phyloP scores from a whole-genome alignment of 2,797 vertebrate genomes.

The Typhlichthys subterraneus region DNA sequence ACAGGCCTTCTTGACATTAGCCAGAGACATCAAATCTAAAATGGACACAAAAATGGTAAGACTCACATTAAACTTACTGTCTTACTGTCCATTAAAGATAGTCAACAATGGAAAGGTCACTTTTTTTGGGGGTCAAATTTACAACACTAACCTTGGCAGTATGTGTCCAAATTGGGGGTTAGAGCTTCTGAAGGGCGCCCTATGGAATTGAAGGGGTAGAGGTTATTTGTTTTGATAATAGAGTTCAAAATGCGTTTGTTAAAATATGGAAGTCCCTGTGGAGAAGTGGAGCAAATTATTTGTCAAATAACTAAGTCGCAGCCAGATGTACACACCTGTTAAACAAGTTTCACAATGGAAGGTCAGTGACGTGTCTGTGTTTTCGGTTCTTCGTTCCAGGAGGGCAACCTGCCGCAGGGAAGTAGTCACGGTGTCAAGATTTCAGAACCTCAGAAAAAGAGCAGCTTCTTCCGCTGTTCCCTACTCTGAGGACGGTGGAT shows the following conservation, averaged over 20 bases:
- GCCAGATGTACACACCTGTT: background rate
- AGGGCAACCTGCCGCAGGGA: slow-evolving; percentile 92
- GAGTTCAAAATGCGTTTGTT: too few species aligned
- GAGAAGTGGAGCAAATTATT: background rate
- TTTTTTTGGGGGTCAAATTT: too few species aligned
- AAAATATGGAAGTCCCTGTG: too few species aligned
- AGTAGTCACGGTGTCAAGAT: slow-evolving; percentile 94
- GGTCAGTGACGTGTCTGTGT: slow-evolving; percentile 3
- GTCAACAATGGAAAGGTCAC: too few species aligned
- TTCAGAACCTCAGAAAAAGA: slow-evolving; percentile 94
- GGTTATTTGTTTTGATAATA: too few species aligned
- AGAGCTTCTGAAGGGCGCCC: too few species aligned
- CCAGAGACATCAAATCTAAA: slow-evolving; percentile 98
- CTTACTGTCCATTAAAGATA: too few species aligned
- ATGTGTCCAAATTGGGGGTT: too few species aligned
- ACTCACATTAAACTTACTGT: background rate
- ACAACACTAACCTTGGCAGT: too few species aligned
- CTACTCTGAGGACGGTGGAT: slow-evolving; percentile 88
- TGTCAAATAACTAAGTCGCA: background rate
- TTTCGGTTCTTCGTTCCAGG: slow-evolving; percentile 74
- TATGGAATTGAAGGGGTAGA: too few species aligned
- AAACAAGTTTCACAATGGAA: background rate
- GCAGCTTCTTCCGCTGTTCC: slow-evolving; percentile 95
- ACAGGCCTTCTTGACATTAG: slow-evolving; percentile 95
- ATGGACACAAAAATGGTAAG: slow-evolving; percentile 99